These are phyloP conservation scores for Daktulosphaira vitifoliae DNA, from an alignment of 1,140 invertebrate species.

Conservation along the genomic window DNA sequence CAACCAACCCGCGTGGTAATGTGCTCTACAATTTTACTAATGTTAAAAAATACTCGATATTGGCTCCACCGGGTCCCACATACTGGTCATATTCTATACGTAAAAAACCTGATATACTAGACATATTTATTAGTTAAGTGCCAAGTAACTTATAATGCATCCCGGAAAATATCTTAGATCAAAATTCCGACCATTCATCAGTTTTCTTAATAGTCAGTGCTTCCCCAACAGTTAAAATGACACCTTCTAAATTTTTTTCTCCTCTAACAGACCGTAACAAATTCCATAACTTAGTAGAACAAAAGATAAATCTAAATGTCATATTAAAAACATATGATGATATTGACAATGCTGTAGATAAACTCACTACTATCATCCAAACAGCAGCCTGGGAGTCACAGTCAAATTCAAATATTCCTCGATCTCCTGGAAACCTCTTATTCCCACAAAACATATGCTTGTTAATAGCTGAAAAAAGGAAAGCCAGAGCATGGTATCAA, in stretches of 20 bases:
- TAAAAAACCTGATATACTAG: conserved; percentile 10
- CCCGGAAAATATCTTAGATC: conserved; percentile 6
- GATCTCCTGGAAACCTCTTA: neutral
- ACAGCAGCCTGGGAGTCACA: neutral
- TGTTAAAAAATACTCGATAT: neutral
- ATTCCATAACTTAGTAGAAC: neutral
- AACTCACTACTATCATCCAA: conserved; percentile 3
- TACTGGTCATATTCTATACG: neutral
- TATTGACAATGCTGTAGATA: neutral
- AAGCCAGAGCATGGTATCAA: neutral
- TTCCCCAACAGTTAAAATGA: neutral
- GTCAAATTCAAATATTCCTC: neutral
- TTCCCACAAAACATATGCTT: neutral
- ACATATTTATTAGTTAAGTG: conserved; percentile 5
- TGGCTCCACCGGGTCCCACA: conserved; percentile 10
- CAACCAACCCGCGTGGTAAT: neutral
- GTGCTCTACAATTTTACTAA: neutral
- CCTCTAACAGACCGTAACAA: neutral
- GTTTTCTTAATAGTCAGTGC: neutral
- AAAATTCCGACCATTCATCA: conserved; percentile 3
- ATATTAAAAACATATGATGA: conserved; percentile 18
- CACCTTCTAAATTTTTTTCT: neutral
- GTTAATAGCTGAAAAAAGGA: neutral
- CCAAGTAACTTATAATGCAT: neutral
- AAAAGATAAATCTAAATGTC: conserved; percentile 2